Base-by-base conservation (phyloP, 2,888 invertebrate genomes). In the Drosophila kambysellisi region DNA sequence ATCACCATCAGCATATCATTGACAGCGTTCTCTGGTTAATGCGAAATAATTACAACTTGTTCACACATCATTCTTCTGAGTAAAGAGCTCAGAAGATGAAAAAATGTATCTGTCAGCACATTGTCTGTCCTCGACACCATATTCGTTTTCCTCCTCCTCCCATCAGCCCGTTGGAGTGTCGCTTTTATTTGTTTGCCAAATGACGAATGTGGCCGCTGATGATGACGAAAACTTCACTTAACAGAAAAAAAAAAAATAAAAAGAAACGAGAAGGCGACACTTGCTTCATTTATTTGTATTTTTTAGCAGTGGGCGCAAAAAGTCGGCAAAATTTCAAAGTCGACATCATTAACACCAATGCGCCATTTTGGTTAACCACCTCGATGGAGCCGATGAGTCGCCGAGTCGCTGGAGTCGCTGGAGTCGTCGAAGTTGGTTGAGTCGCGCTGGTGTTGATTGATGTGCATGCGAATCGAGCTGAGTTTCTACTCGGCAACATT, bases 21-120 rank as follows among this genome's bases (percentile, higher is more conserved):
- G 70, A 68, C 68, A 70, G 35, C 62, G 70, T 63, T 61, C 82
- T 64, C 41, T 69, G 70, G 71, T 82, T 88, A 81, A 88, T 82
- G 82, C 80, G 79, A 86, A 89, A 88, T 91, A 89, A 89, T 91
- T 89, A 91, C 88, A 89, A 88, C 79, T 83, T 86, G 91, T 82
- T 83, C 79, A 82, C 86, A 79, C 87, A 82, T 90, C 87, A 83
- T 82, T 83, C 84, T 46, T 84, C 50, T 56, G 37, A 39, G 25
- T 1, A 11, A 69, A 63, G 43, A 54, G 17, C 58, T 66, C 33
- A 54, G 32, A 60, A 69, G 64, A 37, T 52, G 35, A 69, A 72
- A 48, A 59, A 76, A 46, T 72, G 59, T 77, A 82, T 77, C 89
- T 87, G 85, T 87, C 85, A 89, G 89, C 84, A 74, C 66, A 67